Evolutionary conservation across 2,113 vertebrate species (phyloP), one percentile per base, ranked within the genome.

Genomic region (Junco hyemalis): DNA sequence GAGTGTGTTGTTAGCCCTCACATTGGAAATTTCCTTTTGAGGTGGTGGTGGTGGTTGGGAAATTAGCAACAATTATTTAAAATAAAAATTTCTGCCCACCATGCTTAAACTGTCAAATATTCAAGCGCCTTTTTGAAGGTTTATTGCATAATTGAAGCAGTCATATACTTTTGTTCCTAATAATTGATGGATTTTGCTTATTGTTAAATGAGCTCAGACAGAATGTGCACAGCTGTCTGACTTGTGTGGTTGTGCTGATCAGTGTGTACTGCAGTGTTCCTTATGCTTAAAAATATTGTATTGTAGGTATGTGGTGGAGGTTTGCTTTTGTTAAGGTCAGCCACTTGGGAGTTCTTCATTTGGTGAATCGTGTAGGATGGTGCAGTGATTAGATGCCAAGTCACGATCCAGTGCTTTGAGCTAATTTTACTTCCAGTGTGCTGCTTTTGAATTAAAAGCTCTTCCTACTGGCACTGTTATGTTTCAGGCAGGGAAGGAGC

Each of bases 371-470:
- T 61, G 82, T 71, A 60, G 86, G 88, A 83, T 88, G 83, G 51
- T 63, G 42, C 81, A 86, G 61, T 63, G 76, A 84, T 88, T 86
- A 94, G 82, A 74, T 74, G 72, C 86, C 94, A 93, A 96, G 92
- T 96, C 95, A 96, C 80, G 56, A 96, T 94, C 45, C 65, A 90
- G 86, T 5, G 3, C 92, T 95, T 93, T 65, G 86, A 92, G 92
- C 91, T 96, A 93, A 96, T 93, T 96, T 96, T 95, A 83, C 72
- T 95, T 93, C 64, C 82, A 93, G 51, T 54, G 59, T 92, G 64
- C 86, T 92, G 92, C 68, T 88, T 94, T 83, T 92, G 86, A 80
- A 86, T 93, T 65, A 28, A 70, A 47, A 74, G 76, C 59, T 86
- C 50, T 77, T 86, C 68, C 59, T 77, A 38, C 42, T 77, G 88